Base-by-base conservation (phyloP, 2,113 vertebrate species). In the Podilymbus podiceps region DNA sequence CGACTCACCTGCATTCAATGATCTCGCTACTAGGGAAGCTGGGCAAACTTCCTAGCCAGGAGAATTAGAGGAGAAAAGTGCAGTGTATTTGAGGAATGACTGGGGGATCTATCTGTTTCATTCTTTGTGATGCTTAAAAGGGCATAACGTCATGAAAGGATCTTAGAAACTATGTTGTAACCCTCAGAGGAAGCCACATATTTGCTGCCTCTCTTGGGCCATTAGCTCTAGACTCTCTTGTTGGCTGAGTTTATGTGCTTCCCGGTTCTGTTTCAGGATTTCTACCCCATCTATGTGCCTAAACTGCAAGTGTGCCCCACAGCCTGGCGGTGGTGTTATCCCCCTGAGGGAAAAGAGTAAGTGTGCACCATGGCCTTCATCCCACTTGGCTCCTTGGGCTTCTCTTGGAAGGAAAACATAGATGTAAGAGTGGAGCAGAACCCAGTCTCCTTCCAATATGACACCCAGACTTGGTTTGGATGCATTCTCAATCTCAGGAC, bases 321-420 rank as follows among this genome's bases (percentile, higher is more conserved):
- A 58, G 62, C 23, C 8, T 19, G 22, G 13, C 27, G n/a, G 23
- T 47, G 30, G 0, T 55, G 8, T 35, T 76, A 31, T 11, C 16
- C 13, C 63, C 1, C 3, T 1, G 12, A 49, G 33, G 31, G 42
- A 68, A 56, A n/a, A 4, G 33, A 1, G 1, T 3, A 47, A 23
- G 8, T 56, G 49, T 33, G 8, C 24, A 12, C 42, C 16, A 9
- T 1, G 6, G 33, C 31, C 44, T 66, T 18, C 49, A 19, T 73
- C 67, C 53, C 73, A 21, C 30, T 47, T n/a, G 21, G 30, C 12
- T 42, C 17, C 33, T 82, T 1, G 1, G 10, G 31, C 25, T 40
- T 59, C 31, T 62, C 77, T 55, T 50, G 73, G n/a, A 74, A 35
- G 49, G 18, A 44, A 49, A 27, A 35, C 3, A 5, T 23, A 15